Evolutionary conservation across 2,797 vertebrate species (phyloP), one percentile per base, ranked within the genome.

Genomic region (Coendou prehensilis): DNA sequence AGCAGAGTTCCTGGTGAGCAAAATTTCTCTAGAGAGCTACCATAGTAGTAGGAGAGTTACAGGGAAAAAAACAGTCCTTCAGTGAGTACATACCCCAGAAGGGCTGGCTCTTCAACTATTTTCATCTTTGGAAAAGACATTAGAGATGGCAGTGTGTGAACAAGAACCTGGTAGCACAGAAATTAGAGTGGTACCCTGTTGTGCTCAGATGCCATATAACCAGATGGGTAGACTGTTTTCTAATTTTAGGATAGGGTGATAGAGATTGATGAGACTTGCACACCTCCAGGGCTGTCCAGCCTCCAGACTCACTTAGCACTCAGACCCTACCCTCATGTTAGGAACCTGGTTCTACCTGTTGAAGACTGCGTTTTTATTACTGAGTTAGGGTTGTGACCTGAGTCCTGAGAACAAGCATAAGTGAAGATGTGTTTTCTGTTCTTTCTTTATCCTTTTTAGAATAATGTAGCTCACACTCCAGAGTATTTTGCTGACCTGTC

Each of bases 121-220:
- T 91, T 61, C 79, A 89, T 73, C 30, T 76, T 85, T 90, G 73
- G 6, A 90, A 96, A 90, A 95, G 76, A 69, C 67, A 52, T 78
- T 89, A 80, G 76, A 81, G 23, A 90, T 41, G 61, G n/a, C 30
- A 89, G 0, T 76, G 26, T 59, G 50, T 73, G 86, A 94, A 86
- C 6, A 94, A 93, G 50, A 92, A 26, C 59, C 20, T 56, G 9
- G 4, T 18, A 83, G 93, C 13, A 94, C 28, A 86, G 52, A 78
- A 13, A 95, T 28, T 82, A 45, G 50, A 89, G 28, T 87, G 11
- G 13, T 23, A 69, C 20, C 23, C 20, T 78, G 26, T 69, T 69
- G 67, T 56, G 57, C 15, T 78, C 45, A 61, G 17, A n/a, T 76
- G 50, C 22, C 26, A 63, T 3, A 47, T 37, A 45, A 64, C 23